phyloP scores from a whole-genome alignment of 2,888 invertebrate species.

The Drosophila kokeensis region DNA sequence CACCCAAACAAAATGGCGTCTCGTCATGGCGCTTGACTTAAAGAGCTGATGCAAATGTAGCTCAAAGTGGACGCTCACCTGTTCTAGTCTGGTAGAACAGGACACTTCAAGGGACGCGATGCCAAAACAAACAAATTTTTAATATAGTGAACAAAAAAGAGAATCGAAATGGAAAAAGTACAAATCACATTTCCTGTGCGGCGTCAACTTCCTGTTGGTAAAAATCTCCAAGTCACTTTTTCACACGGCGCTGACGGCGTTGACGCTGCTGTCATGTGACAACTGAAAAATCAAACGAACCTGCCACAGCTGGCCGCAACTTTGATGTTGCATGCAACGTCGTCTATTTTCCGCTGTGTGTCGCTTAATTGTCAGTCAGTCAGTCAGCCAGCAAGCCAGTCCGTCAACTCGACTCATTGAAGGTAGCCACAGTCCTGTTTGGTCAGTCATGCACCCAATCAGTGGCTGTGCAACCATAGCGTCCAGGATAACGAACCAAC shows the following conservation, averaged over 20 bases:
- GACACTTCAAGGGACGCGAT: constrained; percentile 39
- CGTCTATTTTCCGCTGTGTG: constrained; percentile 82
- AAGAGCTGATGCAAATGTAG: constrained; percentile 47
- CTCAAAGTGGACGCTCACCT: constrained; percentile 38
- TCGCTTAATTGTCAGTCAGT: constrained; percentile 76
- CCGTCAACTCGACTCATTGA: constrained; percentile 36
- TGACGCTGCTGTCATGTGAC: constrained; percentile 53
- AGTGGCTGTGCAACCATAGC: constrained; percentile 52
- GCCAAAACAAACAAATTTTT: constrained; percentile 60
- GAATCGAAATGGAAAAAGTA: constrained; percentile 58
- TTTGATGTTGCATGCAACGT: constrained; percentile 80
- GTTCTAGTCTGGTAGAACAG: constrained; percentile 25
- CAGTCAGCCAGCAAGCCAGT: constrained; percentile 54
- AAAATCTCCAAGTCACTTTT: constrained; percentile 82
- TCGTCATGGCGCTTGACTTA: constrained; percentile 56
- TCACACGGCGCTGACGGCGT: constrained; percentile 68
- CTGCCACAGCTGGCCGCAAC: constrained; percentile 61
- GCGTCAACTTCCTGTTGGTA: constrained; percentile 72
- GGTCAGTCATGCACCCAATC: constrained; percentile 79
- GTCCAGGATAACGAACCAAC: constrained; percentile 47
- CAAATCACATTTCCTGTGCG: constrained; percentile 80
- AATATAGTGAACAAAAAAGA: constrained; percentile 42
- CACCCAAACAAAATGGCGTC: constrained; percentile 69
- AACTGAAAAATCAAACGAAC: constrained; percentile 67
- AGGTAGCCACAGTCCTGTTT: constrained; percentile 54